These are phyloP conservation scores for Limosa lapponica DNA, from an alignment of 2,797 vertebrate genomes.

Conservation along the genomic window DNA sequence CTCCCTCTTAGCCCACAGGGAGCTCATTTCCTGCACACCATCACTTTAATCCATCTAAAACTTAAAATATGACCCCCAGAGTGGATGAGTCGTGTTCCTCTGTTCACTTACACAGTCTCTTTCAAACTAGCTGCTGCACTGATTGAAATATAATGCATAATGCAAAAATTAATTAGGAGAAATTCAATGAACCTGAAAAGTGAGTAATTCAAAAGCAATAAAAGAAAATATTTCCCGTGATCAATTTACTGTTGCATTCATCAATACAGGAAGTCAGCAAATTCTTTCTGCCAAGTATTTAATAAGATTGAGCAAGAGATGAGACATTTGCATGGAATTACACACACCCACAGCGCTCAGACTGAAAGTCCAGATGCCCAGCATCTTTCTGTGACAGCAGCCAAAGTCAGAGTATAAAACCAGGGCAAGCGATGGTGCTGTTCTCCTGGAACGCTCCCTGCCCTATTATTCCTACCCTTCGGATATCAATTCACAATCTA, in stretches of 20 bases:
- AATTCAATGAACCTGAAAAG: not conserved
- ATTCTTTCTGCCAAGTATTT: not conserved
- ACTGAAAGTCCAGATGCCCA: not conserved
- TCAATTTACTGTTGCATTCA: not conserved
- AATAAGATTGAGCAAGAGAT: not conserved
- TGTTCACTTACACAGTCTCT: not conserved
- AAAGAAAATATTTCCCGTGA: not conserved
- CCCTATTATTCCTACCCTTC: not conserved
- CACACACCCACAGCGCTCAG: not conserved
- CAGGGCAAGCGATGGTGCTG: not conserved
- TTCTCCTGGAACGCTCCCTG: not conserved
- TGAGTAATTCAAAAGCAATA: not conserved
- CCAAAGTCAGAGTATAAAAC: not conserved
- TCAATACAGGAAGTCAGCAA: not conserved
- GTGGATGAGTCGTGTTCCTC: not conserved
- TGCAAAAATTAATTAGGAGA: slow-evolving; percentile 35
- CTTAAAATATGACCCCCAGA: not conserved
- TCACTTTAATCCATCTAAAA: not conserved
- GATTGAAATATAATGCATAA: not conserved
- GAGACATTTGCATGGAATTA: not conserved
- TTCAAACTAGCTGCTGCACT: not conserved
- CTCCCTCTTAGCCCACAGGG: not conserved
- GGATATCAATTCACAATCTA: not conserved
- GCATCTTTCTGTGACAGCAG: not conserved
- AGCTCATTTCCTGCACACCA: not conserved